Evolutionary conservation across 1,140 invertebrate species (phyloP), one percentile per base, ranked within the genome.

Genomic region (Branchinecta lindahli): DNA sequence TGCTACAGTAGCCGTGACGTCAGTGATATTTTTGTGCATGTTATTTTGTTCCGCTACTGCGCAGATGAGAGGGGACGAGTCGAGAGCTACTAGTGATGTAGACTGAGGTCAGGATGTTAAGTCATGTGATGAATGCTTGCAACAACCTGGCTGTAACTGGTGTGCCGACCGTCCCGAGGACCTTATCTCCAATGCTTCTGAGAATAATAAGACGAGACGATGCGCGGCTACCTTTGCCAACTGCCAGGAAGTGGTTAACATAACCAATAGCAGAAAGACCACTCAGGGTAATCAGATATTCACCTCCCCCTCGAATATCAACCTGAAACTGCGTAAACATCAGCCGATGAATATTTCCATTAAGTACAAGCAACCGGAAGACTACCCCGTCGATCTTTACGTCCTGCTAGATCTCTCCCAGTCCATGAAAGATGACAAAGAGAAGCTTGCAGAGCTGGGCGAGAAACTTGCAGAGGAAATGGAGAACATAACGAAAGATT

Each of bases 321-420:
- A 73, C 18, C 71, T 80, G 21, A 77, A 76, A 47, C 74, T 80
- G 18, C 73, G 79, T 68, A 79, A 78, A 74, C 79, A 79, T 80
- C 73, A 71, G 45, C 69, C 71, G 8, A 15, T 70, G 46, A 72
- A 72, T 45, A 66, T 76, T 44, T 47, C 52, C 18, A 66, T 84
- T 21, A 75, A 76, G 9, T 85, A 83, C 74, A 76, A 81, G 8
- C 80, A 84, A 72, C 88, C 88, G 3, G 82, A 85, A 73, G 86
- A 92, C 77, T 94, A 92, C 79, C 92, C 91, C 0, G 87, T 94
- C 0, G 92, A 94, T 80, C 78, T 94, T 6, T 94, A 94, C 78
- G 94, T 91, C 75, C 80, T 94, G 1, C 87, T 94, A 85, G 92
- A 94, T 76, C 78, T 91, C 20, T 92, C 90, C 6, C 82, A 83